phyloP scores from a whole-genome alignment of 2,888 invertebrate species.

The Drosophila eohydei region DNA sequence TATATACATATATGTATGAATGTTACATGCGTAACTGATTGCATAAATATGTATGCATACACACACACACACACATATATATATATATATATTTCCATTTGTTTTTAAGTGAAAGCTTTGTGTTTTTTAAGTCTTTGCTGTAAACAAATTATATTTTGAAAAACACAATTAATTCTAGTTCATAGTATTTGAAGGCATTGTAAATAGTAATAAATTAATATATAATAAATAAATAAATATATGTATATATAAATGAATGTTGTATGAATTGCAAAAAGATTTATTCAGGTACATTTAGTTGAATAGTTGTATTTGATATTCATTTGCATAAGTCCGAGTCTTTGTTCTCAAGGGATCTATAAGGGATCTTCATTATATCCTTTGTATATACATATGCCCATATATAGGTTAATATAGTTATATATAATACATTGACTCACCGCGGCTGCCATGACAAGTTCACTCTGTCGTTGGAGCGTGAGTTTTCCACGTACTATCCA shows the following conservation, averaged over 20 bases:
- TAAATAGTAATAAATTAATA: no score
- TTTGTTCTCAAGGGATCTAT: neutral
- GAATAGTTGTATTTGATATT: no score
- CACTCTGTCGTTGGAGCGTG: slow-evolving; percentile 82
- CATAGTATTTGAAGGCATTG: no score
- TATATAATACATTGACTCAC: slow-evolving; percentile 70
- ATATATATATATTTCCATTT: neutral
- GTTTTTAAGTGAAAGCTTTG: neutral
- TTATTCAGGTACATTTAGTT: no score
- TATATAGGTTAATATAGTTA: neutral
- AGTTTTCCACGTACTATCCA: slow-evolving; percentile 85
- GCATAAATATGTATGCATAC: neutral
- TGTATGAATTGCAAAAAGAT: no score
- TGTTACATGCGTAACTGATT: no score
- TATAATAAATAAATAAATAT: no score
- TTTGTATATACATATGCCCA: neutral
- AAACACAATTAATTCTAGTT: no score
- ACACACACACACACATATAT: slow-evolving; percentile 16
- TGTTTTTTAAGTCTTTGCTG: neutral
- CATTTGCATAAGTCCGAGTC: no score
- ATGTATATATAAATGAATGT: no score
- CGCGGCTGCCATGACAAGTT: slow-evolving; percentile 82
- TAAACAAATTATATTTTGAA: no score
- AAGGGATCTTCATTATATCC: neutral
- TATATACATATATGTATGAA: neutral